Evolutionary conservation across 2,797 vertebrate species (phyloP).

Genomic region (Sebastes kiyomatsui): DNA sequence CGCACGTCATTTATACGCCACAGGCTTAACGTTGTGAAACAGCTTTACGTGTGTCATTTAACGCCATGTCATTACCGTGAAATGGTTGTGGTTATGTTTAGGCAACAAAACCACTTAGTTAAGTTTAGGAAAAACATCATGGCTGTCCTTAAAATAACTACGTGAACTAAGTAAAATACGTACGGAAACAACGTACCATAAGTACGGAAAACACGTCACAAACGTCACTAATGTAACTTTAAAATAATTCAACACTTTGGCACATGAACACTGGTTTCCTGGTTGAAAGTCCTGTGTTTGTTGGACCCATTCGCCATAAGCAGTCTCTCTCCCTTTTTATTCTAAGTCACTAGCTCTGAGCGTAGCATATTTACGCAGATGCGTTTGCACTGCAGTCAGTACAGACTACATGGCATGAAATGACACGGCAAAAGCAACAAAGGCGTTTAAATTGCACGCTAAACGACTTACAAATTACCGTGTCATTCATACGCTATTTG

Average conservation of each 20-base stretch:
- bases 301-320: no score
- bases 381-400: no score
- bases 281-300: no score
- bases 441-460: background rate
- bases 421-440: background rate
- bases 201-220: background rate
- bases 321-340: no score
- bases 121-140: background rate
- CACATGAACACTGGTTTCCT: background rate
- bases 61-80: fast-evolving
- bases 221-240: background rate
- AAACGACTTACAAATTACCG: background rate
- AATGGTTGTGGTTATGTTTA: background rate
- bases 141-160: background rate
- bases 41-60: background rate
- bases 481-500: background rate
- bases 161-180: background rate
- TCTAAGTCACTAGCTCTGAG: no score
- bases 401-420: background rate
- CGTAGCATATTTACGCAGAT: no score
- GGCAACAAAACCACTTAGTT: background rate
- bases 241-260: background rate
- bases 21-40: background rate
- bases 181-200: background rate
- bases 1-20: no score